A percentile compares a stretch with the other conserved stretches of the same genome.
Conservation (phyloP, 2,797 vertebrate species). For the Silurus lanzhouensis region DNA sequence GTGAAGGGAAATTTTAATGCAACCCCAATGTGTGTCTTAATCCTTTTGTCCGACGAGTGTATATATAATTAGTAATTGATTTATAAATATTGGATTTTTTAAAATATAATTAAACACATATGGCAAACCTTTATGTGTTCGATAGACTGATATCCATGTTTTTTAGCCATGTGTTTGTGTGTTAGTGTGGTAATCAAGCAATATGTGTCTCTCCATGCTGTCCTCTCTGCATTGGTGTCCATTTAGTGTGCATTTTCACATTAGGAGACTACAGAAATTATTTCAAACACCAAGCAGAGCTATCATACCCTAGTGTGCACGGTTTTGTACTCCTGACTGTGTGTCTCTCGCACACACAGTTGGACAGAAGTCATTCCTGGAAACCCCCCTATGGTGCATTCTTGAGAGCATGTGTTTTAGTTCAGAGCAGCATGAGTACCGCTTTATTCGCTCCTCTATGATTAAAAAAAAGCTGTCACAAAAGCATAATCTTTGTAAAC, state of each 20-base stretch:
- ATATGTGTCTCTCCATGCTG: neutral
- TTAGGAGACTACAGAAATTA: neutral
- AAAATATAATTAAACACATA: neutral
- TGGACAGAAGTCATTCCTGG: slow-evolving; percentile 47
- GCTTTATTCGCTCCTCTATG: slow-evolving; percentile 17
- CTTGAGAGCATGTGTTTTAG: slow-evolving; percentile 53
- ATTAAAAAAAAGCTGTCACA: slow-evolving; percentile 38
- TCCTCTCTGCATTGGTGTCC: neutral
- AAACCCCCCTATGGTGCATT: slow-evolving; percentile 39
- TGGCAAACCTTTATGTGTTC: neutral
- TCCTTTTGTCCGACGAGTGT: too few species aligned
- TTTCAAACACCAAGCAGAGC: neutral
- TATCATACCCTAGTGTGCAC: neutral
- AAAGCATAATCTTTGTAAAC: slow-evolving; percentile 31
- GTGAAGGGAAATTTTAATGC: too few species aligned
- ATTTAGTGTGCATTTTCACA: neutral
- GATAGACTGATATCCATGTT: neutral
- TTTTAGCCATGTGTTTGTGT: neutral
- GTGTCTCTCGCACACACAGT: slow-evolving; percentile 22
- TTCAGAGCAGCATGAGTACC: slow-evolving; percentile 37
- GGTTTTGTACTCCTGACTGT: slow-evolving; percentile 29
- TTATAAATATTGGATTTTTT: neutral
- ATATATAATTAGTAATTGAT: neutral
- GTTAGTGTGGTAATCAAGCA: neutral
- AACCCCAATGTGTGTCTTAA: too few species aligned